Evolutionary conservation across 2,888 invertebrate genomes (phyloP).

Genomic region (Tetranychus truncatus): DNA sequence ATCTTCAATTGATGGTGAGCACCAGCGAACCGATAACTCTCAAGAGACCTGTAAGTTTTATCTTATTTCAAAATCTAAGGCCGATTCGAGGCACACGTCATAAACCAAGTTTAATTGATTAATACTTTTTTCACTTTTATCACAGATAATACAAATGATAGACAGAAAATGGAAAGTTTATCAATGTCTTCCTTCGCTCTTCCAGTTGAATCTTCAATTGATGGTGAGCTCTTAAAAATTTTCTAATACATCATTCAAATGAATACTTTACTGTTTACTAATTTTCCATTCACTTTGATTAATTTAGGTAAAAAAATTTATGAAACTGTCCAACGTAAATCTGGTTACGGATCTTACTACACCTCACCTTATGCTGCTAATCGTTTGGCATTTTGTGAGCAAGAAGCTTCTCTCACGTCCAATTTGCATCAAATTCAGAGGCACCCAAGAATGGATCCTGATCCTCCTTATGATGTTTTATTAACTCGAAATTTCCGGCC

Average conservation of each 20-base stretch:
- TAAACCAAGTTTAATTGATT: neutral
- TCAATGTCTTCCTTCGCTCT: conserved; percentile 10
- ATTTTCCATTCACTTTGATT: neutral
- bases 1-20: no score
- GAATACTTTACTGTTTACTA: neutral
- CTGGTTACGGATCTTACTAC: conserved; percentile 12
- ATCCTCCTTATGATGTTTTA: neutral
- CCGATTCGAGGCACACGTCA: neutral
- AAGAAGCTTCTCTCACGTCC: neutral
- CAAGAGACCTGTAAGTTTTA: conserved; percentile 1
- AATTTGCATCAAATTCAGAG: neutral
- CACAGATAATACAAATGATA: neutral
- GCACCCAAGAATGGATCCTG: neutral
- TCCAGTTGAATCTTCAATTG: neutral
- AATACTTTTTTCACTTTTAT: neutral
- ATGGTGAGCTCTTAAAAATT: neutral
- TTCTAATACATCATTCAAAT: neutral
- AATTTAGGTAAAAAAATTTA: conserved; percentile 13
- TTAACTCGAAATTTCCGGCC: neutral
- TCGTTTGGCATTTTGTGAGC: conserved; percentile 2
- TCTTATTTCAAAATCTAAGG: no score
- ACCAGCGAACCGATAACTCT: conserved; percentile 4
- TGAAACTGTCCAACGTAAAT: neutral
- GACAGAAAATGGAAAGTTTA: conserved; percentile 13
- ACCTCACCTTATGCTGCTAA: conserved; percentile 10